phyloP scores from a whole-genome alignment of 2,797 vertebrate species.

The Sciurus vulgaris region DNA sequence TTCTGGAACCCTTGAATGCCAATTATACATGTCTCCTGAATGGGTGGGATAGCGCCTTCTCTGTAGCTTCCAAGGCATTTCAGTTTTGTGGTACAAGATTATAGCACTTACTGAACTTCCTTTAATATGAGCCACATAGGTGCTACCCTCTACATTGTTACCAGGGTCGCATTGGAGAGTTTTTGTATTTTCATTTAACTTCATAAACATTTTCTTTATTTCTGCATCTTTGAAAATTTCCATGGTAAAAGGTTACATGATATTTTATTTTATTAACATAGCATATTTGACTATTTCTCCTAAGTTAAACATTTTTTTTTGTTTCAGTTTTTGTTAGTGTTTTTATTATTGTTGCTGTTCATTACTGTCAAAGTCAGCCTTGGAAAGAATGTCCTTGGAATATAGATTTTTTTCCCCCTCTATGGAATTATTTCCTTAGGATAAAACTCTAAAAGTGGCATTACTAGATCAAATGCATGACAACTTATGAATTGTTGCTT shows the following conservation, averaged over 20 bases:
- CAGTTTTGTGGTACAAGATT: neutral
- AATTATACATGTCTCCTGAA: neutral
- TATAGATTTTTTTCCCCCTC: neutral
- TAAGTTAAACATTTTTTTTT: neutral
- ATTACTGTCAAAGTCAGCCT: neutral
- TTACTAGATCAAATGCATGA: neutral
- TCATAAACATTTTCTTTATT: neutral
- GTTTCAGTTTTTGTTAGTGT: constrained; percentile 25
- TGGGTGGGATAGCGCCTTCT: neutral
- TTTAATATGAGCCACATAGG: neutral
- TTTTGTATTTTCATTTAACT: neutral
- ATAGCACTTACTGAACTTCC: neutral
- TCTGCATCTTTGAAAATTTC: neutral
- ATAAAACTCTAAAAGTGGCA: neutral
- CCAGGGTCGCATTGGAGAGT: neutral
- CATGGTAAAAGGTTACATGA: neutral
- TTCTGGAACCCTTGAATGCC: neutral
- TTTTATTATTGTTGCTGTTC: constrained; percentile 7
- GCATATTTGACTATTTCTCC: constrained; percentile 38
- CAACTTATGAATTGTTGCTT: neutral
- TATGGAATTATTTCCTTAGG: constrained; percentile 10
- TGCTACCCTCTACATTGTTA: neutral
- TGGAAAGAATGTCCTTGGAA: constrained; percentile 3
- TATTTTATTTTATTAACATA: neutral
- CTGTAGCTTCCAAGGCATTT: neutral